Evolutionary conservation across 2,888 invertebrate species (phyloP).

Genomic region (Troides helena): DNA sequence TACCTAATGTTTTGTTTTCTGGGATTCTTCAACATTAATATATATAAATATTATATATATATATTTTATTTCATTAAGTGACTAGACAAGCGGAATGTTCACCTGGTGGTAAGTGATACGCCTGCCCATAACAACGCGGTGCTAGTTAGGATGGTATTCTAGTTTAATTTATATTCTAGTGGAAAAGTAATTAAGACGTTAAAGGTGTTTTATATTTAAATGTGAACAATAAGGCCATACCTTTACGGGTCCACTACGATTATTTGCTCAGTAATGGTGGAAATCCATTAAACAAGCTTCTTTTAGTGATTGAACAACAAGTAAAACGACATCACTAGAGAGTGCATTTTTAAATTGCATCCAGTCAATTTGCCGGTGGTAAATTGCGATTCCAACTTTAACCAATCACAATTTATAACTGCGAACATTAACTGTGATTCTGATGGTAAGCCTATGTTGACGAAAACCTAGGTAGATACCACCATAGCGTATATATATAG

Average conservation of each 20-base stretch:
- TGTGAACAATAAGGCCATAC: conserved; percentile 45
- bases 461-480: not conserved
- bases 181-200: not conserved
- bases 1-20: too few species aligned
- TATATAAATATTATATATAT: too few species aligned
- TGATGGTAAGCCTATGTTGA: not conserved
- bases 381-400: conserved; percentile 55
- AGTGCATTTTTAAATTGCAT: conserved; percentile 74
- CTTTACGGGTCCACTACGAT: conserved; percentile 70
- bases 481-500: not conserved
- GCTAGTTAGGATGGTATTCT: too few species aligned
- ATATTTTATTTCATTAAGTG: too few species aligned
- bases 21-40: too few species aligned
- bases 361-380: conserved; percentile 64
- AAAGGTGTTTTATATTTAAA: conserved; percentile 21
- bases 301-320: conserved; percentile 77
- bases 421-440: not conserved
- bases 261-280: conserved; percentile 79
- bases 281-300: conserved; percentile 79
- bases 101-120: too few species aligned
- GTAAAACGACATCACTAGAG: conserved; percentile 64
- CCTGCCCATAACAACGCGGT: too few species aligned
- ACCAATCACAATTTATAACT: not conserved
- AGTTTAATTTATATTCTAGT: not conserved
- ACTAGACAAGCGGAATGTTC: too few species aligned